These are phyloP conservation scores for Gasterosteus nipponicus DNA, from an alignment of 2,113 vertebrate genomes.

Conservation along the genomic window DNA sequence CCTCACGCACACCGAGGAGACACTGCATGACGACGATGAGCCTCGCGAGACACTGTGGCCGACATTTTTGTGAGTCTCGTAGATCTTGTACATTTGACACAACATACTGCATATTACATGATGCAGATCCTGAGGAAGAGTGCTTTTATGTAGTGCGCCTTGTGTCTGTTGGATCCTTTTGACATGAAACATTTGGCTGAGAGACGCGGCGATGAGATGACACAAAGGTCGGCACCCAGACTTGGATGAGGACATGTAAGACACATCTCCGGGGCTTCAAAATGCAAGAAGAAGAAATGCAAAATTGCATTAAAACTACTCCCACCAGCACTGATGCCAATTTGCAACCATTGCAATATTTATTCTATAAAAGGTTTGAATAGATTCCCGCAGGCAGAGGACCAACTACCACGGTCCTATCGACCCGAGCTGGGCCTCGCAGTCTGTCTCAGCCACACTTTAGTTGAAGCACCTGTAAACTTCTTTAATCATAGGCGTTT, in stretches of 20 bases:
- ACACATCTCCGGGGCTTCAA: background rate
- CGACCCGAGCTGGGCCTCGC: background rate
- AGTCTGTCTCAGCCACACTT: too few relatives aligned
- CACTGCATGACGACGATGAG: background rate
- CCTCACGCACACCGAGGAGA: slow-evolving; percentile 6
- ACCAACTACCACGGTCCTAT: background rate
- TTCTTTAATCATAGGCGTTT: too few relatives aligned
- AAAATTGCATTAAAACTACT: background rate
- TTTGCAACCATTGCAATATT: too few relatives aligned
- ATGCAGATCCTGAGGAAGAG: too few relatives aligned
- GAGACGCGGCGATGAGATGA: background rate
- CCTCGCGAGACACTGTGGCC: background rate
- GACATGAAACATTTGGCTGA: background rate
- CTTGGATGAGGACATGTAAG: background rate
- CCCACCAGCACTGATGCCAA: background rate
- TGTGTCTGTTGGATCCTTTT: background rate
- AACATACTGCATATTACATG: background rate
- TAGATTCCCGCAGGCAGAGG: too few relatives aligned
- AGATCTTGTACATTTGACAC: background rate
- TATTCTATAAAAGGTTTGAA: too few relatives aligned
- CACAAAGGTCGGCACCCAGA: background rate
- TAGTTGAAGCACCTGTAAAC: too few relatives aligned
- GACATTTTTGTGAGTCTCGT: background rate
- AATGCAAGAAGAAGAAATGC: background rate
- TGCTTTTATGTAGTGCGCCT: background rate